Percentiles rank a stretch among this genome's conserved stretches.
phyloP scores from a whole-genome alignment of 2,113 vertebrate species.

The Lepus europaeus region DNA sequence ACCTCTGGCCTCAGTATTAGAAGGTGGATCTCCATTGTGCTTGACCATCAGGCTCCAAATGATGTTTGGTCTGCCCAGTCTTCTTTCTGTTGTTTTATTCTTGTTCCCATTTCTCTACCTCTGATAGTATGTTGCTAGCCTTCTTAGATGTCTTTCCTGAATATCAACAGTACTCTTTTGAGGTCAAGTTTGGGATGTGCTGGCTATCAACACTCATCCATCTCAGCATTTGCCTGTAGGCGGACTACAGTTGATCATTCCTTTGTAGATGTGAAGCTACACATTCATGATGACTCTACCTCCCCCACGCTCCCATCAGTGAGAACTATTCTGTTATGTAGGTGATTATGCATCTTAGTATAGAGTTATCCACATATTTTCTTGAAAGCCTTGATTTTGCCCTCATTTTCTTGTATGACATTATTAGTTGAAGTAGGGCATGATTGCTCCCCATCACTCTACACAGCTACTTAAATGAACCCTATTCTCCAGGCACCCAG shows the following conservation, averaged over 20 bases:
- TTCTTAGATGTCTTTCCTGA: constrained; percentile 7
- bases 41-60: not conserved
- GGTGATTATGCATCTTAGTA: not conserved
- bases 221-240: not conserved
- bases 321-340: not conserved
- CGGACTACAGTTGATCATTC: not conserved
- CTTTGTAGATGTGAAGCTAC: not conserved
- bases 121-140: not conserved
- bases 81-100: constrained; percentile 8
- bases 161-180: not conserved
- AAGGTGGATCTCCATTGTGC: not conserved
- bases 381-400: not conserved
- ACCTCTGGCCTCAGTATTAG: not conserved
- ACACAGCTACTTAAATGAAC: not conserved
- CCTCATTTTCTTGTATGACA: not conserved
- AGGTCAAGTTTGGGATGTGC: not conserved
- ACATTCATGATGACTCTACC: rapidly evolving
- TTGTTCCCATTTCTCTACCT: not conserved
- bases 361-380: not conserved
- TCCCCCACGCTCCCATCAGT: not conserved
- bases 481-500: not conserved
- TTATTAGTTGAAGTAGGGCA: not conserved
- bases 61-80: not conserved
- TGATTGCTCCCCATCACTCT: not conserved
- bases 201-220: not conserved